phyloP scores from a whole-genome alignment of 1,140 invertebrate species.

The Sitobion miscanthi region DNA sequence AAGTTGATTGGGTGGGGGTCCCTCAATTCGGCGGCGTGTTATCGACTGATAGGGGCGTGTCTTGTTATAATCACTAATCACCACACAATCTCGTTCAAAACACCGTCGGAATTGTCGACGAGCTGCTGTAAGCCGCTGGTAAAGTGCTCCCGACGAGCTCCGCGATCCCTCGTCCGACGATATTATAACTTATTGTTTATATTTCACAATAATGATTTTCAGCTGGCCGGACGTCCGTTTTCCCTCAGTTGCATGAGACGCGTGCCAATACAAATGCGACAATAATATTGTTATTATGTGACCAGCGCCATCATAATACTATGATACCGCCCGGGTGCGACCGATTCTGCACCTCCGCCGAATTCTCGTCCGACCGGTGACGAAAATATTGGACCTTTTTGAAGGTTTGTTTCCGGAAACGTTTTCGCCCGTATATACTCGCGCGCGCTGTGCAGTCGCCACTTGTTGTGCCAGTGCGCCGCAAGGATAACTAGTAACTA shows the following conservation, averaged over 20 bases:
- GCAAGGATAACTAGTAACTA: conserved; percentile 16
- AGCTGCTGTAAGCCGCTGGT: not conserved
- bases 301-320: not conserved
- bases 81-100: conserved; percentile 31
- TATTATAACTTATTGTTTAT: not conserved
- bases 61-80: conserved; percentile 41
- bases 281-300: not conserved
- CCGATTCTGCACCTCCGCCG: not conserved
- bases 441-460: not conserved
- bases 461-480: not conserved
- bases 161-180: not conserved
- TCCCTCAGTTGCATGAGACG: not conserved
- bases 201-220: not conserved
- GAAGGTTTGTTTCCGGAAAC: not conserved
- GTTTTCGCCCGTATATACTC: not conserved
- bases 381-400: not conserved
- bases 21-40: conserved; percentile 3
- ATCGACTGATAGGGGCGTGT: conserved; percentile 49
- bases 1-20: not conserved
- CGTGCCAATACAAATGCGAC: not conserved
- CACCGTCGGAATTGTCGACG: not conserved
- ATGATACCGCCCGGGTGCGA: not conserved
- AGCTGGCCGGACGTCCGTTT: not conserved
- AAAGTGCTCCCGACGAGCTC: not conserved
- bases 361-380: conserved; percentile 29